Evolutionary conservation across 2,797 vertebrate species (phyloP).

Genomic region (Karalla daura): DNA sequence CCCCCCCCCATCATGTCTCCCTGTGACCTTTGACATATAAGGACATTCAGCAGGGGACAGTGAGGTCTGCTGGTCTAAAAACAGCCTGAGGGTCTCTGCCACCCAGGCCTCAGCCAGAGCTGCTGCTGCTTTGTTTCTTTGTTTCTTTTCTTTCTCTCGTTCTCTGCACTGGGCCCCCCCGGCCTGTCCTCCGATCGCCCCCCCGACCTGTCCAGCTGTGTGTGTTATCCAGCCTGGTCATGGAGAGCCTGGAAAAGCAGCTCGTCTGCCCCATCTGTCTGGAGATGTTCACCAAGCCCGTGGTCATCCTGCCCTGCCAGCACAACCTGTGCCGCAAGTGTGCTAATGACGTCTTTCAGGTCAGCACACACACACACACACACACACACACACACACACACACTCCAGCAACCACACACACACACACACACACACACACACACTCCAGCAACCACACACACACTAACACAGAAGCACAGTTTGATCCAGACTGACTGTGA

Average conservation of each 20-base stretch:
- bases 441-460: too few relatives aligned
- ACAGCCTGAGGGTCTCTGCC: slow-evolving; percentile 71
- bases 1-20: slow-evolving; percentile 14
- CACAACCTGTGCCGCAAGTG: slow-evolving; percentile 98
- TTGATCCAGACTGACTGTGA: too few relatives aligned
- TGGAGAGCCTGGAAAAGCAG: slow-evolving; percentile 97
- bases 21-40: slow-evolving; percentile 90
- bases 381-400: too few relatives aligned
- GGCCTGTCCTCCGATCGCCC: not conserved
- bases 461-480: too few relatives aligned
- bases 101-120: not conserved
- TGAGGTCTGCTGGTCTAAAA: slow-evolving; percentile 91
- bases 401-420: too few relatives aligned
- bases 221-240: slow-evolving; percentile 59
- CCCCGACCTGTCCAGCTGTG: not conserved
- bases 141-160: not conserved
- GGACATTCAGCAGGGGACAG: slow-evolving; percentile 86
- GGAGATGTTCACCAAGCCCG: slow-evolving; percentile 96
- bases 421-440: too few relatives aligned
- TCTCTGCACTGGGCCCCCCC: not conserved
- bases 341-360: slow-evolving; percentile 97
- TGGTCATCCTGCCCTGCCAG: slow-evolving; percentile 97
- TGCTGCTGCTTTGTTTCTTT: not conserved
- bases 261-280: slow-evolving; percentile 97
- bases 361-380: slow-evolving; percentile 69